Conservation (phyloP, 1,140 invertebrate species). For the Oppia nitens region DNA sequence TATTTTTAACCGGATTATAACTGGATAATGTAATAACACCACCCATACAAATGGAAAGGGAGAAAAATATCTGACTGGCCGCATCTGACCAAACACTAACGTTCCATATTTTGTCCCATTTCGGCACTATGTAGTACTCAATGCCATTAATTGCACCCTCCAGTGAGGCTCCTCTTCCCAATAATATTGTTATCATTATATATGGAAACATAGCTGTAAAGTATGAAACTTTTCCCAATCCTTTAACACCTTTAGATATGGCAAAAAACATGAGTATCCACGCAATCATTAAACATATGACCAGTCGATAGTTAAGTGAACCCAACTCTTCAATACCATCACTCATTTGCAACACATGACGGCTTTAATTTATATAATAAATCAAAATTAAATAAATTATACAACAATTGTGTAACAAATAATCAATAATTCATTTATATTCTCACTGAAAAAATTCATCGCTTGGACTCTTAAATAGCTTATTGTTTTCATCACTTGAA, state of each 20-base stretch:
- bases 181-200: conserved; percentile 48
- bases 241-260: not conserved
- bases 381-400: not conserved
- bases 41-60: conserved; percentile 75
- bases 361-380: not conserved
- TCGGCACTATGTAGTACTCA: conserved; percentile 21
- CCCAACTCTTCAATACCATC: not conserved
- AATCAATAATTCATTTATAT: not conserved
- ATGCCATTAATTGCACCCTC: conserved; percentile 30
- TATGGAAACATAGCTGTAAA: conserved; percentile 70
- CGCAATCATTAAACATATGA: not conserved
- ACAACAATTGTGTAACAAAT: not conserved
- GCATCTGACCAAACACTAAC: conserved; percentile 91
- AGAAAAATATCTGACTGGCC: conserved; percentile 94
- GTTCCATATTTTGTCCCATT: conserved; percentile 34
- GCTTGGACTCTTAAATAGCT: not conserved
- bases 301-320: not conserved
- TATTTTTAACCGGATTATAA: conserved; percentile 54
- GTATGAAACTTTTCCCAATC: conserved; percentile 44
- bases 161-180: conserved; percentile 44
- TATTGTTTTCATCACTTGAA: not conserved
- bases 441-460: not conserved
- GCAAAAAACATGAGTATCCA: not conserved
- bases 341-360: not conserved
- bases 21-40: not conserved